phyloP scores from a whole-genome alignment of 2,888 invertebrate species.

The Heliconius cydno region DNA sequence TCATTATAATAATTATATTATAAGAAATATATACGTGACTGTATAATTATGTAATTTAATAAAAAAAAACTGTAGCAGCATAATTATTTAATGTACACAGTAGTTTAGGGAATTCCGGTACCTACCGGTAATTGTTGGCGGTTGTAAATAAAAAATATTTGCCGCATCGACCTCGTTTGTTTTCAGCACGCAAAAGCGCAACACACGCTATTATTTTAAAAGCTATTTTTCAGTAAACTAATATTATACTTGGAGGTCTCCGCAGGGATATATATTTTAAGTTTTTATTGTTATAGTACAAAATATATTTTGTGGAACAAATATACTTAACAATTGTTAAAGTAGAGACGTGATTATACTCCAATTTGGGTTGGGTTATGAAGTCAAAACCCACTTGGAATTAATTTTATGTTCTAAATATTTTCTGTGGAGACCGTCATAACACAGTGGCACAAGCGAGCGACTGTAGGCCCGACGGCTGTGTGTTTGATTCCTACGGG shows the following conservation, averaged over 20 bases:
- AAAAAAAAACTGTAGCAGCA: not conserved
- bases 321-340: not conserved
- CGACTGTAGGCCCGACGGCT: too few species aligned
- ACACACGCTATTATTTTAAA: slow-evolving; percentile 53
- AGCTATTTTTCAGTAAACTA: slow-evolving; percentile 37
- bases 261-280: not conserved
- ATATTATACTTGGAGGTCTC: slow-evolving; percentile 2
- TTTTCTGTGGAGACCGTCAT: too few species aligned
- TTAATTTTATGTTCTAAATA: too few species aligned
- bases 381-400: too few species aligned
- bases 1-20: too few species aligned
- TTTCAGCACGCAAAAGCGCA: slow-evolving; percentile 58
- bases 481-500: too few species aligned
- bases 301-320: not conserved
- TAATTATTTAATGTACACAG: slow-evolving; percentile 3
- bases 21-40: too few species aligned
- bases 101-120: slow-evolving; percentile 43
- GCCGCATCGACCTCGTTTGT: slow-evolving; percentile 55
- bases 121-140: slow-evolving; percentile 32
- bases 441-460: too few species aligned
- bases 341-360: too few species aligned
- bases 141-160: slow-evolving; percentile 49
- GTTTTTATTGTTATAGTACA: not conserved
- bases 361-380: too few species aligned
- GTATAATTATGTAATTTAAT: slow-evolving; percentile 9